Conservation (phyloP, 2,797 vertebrate genomes). For the Parambassis ranga region DNA sequence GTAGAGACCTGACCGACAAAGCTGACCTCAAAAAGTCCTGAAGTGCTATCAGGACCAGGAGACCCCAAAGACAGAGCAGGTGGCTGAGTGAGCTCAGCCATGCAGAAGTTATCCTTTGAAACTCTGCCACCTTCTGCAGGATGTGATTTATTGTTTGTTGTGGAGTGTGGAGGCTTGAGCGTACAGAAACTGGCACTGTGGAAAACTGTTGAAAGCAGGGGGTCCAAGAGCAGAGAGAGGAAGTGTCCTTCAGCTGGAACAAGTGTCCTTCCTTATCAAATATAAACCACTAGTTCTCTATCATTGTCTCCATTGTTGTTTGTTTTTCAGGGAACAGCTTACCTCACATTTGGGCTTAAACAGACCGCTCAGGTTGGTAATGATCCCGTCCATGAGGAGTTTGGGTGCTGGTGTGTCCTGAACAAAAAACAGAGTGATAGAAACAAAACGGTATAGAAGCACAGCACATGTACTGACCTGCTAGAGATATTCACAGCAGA, state of each 20-base stretch:
- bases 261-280: neutral
- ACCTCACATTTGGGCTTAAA: constrained; percentile 89
- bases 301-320: neutral
- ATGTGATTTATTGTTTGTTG: constrained; percentile 50
- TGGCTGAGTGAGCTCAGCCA: constrained; percentile 6
- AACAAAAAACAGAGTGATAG: no score
- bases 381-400: constrained; percentile 81
- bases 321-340: neutral
- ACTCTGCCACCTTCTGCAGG: neutral
- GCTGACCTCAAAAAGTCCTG: constrained; percentile 22
- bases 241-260: constrained; percentile 6
- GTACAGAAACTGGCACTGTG: neutral
- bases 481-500: no score
- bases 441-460: no score
- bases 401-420: constrained; percentile 75
- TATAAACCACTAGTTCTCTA: neutral
- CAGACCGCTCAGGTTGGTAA: constrained; percentile 84
- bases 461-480: no score
- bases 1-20: constrained; percentile 8
- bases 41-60: neutral
- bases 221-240: neutral
- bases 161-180: neutral
- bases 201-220: neutral
- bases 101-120: constrained; percentile 1
- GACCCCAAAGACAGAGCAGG: constrained; percentile 12